Evolutionary conservation across 2,888 invertebrate genomes (phyloP).

Genomic region (Germaria angustata): DNA sequence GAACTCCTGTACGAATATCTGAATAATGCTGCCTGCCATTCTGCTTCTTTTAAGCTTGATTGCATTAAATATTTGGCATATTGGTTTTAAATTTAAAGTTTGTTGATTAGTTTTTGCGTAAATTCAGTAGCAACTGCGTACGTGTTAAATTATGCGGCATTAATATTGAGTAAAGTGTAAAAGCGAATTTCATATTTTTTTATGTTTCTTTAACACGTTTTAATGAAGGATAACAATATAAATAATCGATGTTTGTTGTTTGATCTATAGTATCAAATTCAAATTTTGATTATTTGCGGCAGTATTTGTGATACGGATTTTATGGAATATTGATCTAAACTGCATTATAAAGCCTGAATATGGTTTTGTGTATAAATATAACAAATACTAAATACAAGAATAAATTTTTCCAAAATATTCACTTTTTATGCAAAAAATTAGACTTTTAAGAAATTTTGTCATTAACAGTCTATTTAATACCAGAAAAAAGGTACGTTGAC

Average conservation of each 20-base stretch:
- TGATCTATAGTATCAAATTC: background rate
- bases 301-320: background rate
- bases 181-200: background rate
- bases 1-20: conserved; percentile 48
- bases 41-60: background rate
- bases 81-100: conserved; percentile 50
- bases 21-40: background rate
- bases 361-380: too few species aligned
- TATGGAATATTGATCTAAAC: too few species aligned
- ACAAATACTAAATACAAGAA: too few species aligned
- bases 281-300: background rate
- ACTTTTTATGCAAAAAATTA: too few species aligned
- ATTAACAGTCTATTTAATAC: too few species aligned
- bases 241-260: background rate
- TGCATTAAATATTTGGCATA: conserved; percentile 33
- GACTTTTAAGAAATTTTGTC: too few species aligned
- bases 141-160: conserved; percentile 63
- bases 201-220: background rate
- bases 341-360: too few species aligned
- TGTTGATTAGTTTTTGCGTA: conserved; percentile 64
- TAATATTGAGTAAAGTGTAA: conserved; percentile 38
- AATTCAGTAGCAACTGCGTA: conserved; percentile 67
- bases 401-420: too few species aligned
- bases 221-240: background rate
- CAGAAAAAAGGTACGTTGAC: too few species aligned